phyloP scores from a whole-genome alignment of 2,113 vertebrate genomes.

The Silurus asotus region DNA sequence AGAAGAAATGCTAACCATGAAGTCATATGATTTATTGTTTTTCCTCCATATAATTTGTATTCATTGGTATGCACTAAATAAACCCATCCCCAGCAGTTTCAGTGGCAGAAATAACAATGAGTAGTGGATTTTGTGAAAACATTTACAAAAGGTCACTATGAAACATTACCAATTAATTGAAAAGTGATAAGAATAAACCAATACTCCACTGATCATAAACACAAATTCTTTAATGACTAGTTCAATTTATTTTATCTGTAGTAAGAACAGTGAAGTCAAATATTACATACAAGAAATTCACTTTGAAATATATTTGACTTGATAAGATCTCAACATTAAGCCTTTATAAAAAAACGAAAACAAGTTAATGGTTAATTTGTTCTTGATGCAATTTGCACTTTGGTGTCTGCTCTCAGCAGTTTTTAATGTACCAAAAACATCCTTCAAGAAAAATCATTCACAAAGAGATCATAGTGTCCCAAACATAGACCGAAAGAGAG shows the following conservation, averaged over 20 bases:
- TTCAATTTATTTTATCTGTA: neutral
- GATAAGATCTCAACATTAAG: neutral
- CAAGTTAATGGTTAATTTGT: conserved; percentile 45
- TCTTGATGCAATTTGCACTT: conserved; percentile 15
- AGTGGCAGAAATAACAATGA: conserved; percentile 1
- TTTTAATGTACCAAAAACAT: conserved; percentile 36
- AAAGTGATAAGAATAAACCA: conserved; percentile 12
- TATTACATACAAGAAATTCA: neutral
- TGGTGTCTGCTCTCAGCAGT: conserved; percentile 42
- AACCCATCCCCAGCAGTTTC: neutral
- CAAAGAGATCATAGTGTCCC: conserved; percentile 3
- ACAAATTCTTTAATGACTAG: neutral
- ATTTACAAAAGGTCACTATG: conserved; percentile 20
- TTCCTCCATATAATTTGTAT: neutral
- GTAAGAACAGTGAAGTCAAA: neutral
- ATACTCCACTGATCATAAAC: neutral
- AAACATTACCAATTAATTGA: conserved; percentile 35
- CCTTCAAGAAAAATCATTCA: conserved; percentile 31
- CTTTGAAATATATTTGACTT: neutral
- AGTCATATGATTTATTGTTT: neutral
- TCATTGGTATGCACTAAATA: neutral
- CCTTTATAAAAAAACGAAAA: neutral
- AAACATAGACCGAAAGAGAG: conserved; percentile 24
- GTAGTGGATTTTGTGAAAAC: conserved; percentile 10
- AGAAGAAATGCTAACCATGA: too few species aligned